These are phyloP conservation scores for Luperina nickerlii DNA, from an alignment of 2,888 invertebrate genomes.

Conservation along the genomic window DNA sequence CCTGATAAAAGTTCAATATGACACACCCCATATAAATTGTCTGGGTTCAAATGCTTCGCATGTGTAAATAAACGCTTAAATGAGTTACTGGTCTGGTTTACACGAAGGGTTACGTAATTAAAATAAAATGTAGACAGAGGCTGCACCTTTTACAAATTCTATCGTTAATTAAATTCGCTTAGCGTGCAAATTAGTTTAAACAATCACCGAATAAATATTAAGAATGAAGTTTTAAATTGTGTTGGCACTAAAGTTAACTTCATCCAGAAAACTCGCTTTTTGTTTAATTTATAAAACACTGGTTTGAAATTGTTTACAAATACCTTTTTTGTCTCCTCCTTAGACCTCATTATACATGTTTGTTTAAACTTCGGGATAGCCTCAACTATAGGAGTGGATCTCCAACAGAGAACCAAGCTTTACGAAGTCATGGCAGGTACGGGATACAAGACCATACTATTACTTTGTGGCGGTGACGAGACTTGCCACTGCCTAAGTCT, in stretches of 20 bases:
- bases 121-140: slow-evolving; percentile 17
- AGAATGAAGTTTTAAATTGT: background rate
- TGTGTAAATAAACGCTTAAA: slow-evolving; percentile 25
- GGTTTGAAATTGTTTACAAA: background rate
- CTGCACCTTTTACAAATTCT: slow-evolving; percentile 19
- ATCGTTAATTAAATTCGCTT: slow-evolving; percentile 32
- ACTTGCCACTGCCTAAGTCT: background rate
- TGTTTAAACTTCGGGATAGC: background rate
- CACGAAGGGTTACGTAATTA: slow-evolving; percentile 40
- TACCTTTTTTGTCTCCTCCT: background rate
- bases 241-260: background rate
- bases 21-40: background rate
- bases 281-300: background rate
- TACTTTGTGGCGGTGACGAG: background rate
- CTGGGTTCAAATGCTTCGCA: slow-evolving; percentile 5
- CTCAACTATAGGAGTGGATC: too few species aligned
- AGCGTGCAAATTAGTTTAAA: background rate
- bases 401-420: background rate
- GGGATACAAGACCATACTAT: background rate
- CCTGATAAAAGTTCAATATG: background rate
- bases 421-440: background rate
- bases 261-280: background rate
- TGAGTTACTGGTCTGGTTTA: slow-evolving; percentile 11
- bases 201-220: slow-evolving; percentile 9
- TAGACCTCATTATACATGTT: slow-evolving; percentile 17